A percentile compares a stretch with the other conserved stretches of the same genome.
These are phyloP conservation scores for Papilio polyxenes DNA, from an alignment of 1,140 invertebrate species.

Conservation along the genomic window DNA sequence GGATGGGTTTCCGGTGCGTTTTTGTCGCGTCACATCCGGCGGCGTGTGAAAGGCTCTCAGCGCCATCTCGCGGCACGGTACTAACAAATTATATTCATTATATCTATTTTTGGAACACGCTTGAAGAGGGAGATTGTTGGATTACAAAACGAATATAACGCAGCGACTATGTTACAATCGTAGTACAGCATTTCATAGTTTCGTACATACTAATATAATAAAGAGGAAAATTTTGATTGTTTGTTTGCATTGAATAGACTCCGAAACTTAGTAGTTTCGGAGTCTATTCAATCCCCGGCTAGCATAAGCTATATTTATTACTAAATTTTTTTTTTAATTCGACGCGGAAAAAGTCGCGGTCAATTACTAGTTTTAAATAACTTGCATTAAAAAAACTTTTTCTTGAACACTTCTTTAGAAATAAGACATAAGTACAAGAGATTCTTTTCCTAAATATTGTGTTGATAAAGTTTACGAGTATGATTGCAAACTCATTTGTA, in stretches of 20 bases:
- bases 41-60: slow-evolving; percentile 32
- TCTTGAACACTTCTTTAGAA: not conserved
- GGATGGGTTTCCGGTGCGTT: slow-evolving; percentile 9
- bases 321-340: too few relatives aligned
- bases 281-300: too few relatives aligned
- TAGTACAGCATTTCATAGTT: not conserved
- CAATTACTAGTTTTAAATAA: not conserved
- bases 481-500: not conserved
- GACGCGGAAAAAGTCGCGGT: too few relatives aligned
- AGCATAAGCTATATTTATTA: too few relatives aligned
- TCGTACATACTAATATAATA: not conserved
- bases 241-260: too few relatives aligned
- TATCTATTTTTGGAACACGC: slow-evolving; percentile 27
- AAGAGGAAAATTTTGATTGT: too few relatives aligned
- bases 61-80: slow-evolving; percentile 4
- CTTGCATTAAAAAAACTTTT: not conserved
- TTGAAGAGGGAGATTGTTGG: slow-evolving; percentile 2
- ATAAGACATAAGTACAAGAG: too few relatives aligned
- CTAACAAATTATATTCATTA: slow-evolving; percentile 27
- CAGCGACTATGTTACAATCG: not conserved
- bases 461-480: not conserved
- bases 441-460: too few relatives aligned
- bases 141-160: not conserved
- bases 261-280: too few relatives aligned
- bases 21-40: slow-evolving; percentile 29